Evolutionary conservation across 2,888 invertebrate species (phyloP), one percentile per base, ranked within the genome.

Genomic region (Electrophaes corylata): DNA sequence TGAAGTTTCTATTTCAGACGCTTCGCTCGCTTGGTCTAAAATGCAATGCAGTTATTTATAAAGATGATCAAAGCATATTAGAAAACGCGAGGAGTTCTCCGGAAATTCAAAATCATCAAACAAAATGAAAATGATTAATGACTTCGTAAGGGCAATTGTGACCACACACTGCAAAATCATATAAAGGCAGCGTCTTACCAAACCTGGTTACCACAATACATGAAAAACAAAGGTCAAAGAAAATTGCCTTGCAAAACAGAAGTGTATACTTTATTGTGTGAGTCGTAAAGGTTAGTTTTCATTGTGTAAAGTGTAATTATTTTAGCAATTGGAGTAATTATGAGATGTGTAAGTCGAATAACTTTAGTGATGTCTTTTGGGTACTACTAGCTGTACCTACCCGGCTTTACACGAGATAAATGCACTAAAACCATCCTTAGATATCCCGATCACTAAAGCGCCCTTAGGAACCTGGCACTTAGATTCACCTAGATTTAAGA

Each of bases 211-310:
- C 20, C 29, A 20, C 44, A 44, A 39, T 11, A 19, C 16, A 46
- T 48, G 44, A 33, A 53, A 53, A 58, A 44, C 40, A 70, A 70
- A 70, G 55, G 68, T 70, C 66, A 70, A 57, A 62, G 64, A 70
- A 68, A 70, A 70, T 67, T 57, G 56, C 53, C 51, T 59, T 64
- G 56, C 62, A 58, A 65, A 50, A 60, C 48, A 56, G 19, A 35
- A 61, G 31, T 63, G 61, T 64, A 57, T 53, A 61, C 67, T 57
- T 60, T 67, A 67, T 67, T 67, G 65, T 67, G 64, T 55, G 51
- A 50, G 37, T 16, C 49, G 50, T 59, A 67, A 63, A 65, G 57
- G 58, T 55, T 49, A 65, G 35, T 60, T 62, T 65, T 26, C 33
- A 54, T 64, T 66, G 66, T 53, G 66, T 16, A 63, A 60, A 55